phyloP scores from a whole-genome alignment of 23 tunicate species.

The Phallusia fumigata region DNA sequence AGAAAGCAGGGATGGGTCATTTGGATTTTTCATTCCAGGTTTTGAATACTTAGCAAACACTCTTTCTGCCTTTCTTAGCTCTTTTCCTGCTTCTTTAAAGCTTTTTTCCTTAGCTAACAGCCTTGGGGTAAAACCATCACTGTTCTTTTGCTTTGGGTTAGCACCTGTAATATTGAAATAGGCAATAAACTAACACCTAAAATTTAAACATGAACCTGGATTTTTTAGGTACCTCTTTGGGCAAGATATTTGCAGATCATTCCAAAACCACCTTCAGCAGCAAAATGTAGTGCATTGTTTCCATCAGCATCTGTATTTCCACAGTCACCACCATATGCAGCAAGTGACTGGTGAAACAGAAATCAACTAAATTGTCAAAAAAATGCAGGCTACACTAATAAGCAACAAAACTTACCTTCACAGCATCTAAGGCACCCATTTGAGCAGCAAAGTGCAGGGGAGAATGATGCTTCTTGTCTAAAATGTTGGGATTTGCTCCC shows the following conservation, averaged over 20 bases:
- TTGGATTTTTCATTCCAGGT: slow-evolving; percentile 93
- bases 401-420: slow-evolving; percentile 40
- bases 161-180: slow-evolving; percentile 48
- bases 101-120: slow-evolving; percentile 85
- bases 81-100: slow-evolving; percentile 81
- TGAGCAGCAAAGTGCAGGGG: slow-evolving; percentile 82
- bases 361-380: neutral
- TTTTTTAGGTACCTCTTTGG: slow-evolving; percentile 94
- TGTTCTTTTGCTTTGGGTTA: slow-evolving; percentile 80
- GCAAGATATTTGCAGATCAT: slow-evolving; percentile 80
- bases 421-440: slow-evolving; percentile 59
- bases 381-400: neutral
- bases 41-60: slow-evolving; percentile 81
- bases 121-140: slow-evolving; percentile 87
- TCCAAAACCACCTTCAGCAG: slow-evolving; percentile 80
- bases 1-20: slow-evolving; percentile 56
- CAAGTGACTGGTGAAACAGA: slow-evolving; percentile 49
- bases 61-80: slow-evolving; percentile 55
- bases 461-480: slow-evolving; percentile 39
- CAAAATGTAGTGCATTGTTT: slow-evolving; percentile 71
- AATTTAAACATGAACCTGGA: too few species aligned
- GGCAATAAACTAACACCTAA: too few species aligned
- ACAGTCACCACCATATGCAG: slow-evolving; percentile 79
- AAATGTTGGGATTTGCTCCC: slow-evolving; percentile 85
- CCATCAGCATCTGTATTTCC: slow-evolving; percentile 36